phyloP scores from a whole-genome alignment of 2,888 invertebrate species.

The Tenthredo livida region DNA sequence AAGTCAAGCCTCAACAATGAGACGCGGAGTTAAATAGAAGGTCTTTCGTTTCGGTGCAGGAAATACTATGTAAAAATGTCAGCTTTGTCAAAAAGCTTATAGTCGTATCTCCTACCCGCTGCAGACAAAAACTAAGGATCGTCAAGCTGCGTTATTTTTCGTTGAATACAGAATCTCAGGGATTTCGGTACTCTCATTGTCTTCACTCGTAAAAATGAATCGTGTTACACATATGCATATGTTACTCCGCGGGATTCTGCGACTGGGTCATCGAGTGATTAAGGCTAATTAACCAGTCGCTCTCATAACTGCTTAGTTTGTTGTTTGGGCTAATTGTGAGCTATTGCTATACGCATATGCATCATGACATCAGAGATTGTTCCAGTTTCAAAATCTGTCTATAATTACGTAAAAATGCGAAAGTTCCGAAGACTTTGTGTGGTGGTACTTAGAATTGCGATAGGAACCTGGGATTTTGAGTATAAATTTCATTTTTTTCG shows the following conservation, averaged over 20 bases:
- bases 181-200: neutral
- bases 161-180: neutral
- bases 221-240: too few species aligned
- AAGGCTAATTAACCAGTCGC: constrained; percentile 32
- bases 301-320: constrained; percentile 11
- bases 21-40: neutral
- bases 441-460: too few species aligned
- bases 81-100: neutral
- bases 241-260: constrained; percentile 28
- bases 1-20: neutral
- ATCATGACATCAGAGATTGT: neutral
- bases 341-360: neutral
- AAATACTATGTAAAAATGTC: neutral
- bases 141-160: neutral
- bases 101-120: neutral
- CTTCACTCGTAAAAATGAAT: neutral
- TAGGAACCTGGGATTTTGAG: too few species aligned
- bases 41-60: neutral
- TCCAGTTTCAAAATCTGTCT: neutral
- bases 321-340: neutral
- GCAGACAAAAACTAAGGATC: too few species aligned
- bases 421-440: too few species aligned
- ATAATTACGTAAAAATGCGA: neutral
- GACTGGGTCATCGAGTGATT: constrained; percentile 47
- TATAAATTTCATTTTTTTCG: too few species aligned